Evolutionary conservation across 30 jellyfish, hydroid and myxozoan genomes (phyloP).

Genomic region (Catostylus mosaicus): DNA sequence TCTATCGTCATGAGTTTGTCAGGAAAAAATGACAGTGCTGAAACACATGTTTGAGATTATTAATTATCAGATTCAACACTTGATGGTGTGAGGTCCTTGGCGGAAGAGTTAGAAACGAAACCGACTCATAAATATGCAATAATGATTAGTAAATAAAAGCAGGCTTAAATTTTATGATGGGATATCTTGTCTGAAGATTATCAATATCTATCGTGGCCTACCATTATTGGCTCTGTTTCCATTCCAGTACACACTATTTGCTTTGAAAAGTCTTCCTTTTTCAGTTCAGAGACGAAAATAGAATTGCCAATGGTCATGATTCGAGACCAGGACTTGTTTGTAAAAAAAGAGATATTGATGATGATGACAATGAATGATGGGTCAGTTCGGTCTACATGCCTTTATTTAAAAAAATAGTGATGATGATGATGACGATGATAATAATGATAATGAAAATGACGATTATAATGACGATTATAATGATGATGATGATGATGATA

Average conservation of each 20-base stretch:
- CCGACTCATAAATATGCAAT: slow-evolving; percentile 58
- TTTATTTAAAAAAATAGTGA: background rate
- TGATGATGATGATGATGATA: background rate
- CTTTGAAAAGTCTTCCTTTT: background rate
- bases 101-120: slow-evolving; percentile 33
- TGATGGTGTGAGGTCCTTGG: slow-evolving; percentile 60
- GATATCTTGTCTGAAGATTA: background rate
- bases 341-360: too few relatives aligned
- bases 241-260: background rate
- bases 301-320: too few relatives aligned
- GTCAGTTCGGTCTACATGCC: background rate
- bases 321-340: too few relatives aligned
- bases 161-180: slow-evolving; percentile 5
- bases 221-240: background rate
- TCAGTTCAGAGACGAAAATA: background rate
- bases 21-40: slow-evolving; percentile 30
- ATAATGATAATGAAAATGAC: background rate
- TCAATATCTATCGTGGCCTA: background rate
- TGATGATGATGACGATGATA: background rate
- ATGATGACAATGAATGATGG: too few relatives aligned
- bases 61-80: slow-evolving; percentile 19
- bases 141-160: slow-evolving; percentile 4
- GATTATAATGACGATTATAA: background rate
- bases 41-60: slow-evolving; percentile 4
- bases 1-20: slow-evolving; percentile 17